Base-by-base conservation (phyloP, 2,888 invertebrate genomes). In the Harpagoxenus sublaevis region DNA sequence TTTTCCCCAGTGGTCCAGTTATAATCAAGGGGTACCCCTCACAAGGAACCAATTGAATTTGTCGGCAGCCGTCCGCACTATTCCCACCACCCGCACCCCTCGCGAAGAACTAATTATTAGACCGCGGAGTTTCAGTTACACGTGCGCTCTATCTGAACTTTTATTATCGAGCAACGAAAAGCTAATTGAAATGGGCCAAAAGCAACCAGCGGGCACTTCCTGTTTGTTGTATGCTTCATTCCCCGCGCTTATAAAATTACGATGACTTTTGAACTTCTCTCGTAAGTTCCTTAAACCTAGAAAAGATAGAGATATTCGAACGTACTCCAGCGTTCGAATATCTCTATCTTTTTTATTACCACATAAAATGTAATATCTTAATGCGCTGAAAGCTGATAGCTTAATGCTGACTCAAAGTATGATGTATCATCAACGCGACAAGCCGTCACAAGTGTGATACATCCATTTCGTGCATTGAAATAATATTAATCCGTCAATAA, bases 31-130 rank as follows among this genome's bases (percentile, higher is more conserved):
- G 60, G 79, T 86, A 84, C 84, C 85, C 85, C 78, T 85, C 84
- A 57, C 84, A 65, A 84, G 86, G 84, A 84, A 84, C 86, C 90
- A 89, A 89, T 89, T 89, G 89, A 89, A 89, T 89, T 89, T 89
- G 86, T 85, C 79, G 84, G 84, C 74, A 60, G 60, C 77, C 63
- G 70, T 55, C 84, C 77, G 35, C 63, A 55, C 86, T 55, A 88
- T 89, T 86, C 85, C 62, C 35, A 60, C 63, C 66, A 42, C 51
- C 51, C 73, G 57, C 66, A 42, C 51, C 51, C 73, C 53, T 39
- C 65, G 74, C 78, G 68, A 84, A 83, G 86, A 86, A 86, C 89
- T 89, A 89, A 89, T 89, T 89, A 89, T 86, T 73, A 85, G 82
- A 84, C 85, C 86, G 82, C 77, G 77, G 84, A 82, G 87, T 87